Conservation (phyloP, 2,113 vertebrate species). For the Octodon degus region DNA sequence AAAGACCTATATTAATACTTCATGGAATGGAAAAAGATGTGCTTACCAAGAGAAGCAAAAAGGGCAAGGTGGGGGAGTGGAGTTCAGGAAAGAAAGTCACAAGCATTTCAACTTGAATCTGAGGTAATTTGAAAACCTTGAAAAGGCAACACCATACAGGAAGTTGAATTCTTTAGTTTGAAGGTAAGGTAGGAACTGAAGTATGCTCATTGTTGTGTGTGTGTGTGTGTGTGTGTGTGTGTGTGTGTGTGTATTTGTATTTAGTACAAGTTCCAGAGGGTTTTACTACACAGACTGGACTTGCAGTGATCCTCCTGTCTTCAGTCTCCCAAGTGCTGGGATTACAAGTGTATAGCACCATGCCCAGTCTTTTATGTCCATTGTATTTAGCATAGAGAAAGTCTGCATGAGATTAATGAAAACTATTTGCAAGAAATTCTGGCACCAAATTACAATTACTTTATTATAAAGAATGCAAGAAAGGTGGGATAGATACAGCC, state of each 20-base stretch:
- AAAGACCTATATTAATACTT: neutral
- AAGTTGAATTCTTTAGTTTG: neutral
- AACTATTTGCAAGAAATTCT: neutral
- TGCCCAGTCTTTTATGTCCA: neutral
- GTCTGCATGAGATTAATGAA: neutral
- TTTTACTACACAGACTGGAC: no score
- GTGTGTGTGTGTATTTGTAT: no score
- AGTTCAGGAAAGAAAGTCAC: neutral
- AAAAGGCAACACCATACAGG: neutral
- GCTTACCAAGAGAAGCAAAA: neutral
- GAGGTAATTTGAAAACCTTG: neutral
- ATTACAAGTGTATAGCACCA: no score
- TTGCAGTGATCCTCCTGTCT: no score
- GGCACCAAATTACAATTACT: neutral
- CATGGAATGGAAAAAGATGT: neutral
- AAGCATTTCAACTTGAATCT: neutral
- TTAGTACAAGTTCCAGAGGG: no score
- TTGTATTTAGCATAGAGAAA: neutral
- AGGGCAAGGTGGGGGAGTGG: neutral
- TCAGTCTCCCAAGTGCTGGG: no score
- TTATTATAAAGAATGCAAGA: neutral
- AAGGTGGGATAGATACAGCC: neutral
- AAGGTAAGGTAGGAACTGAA: neutral
- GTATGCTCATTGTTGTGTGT: neutral
- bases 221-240: no score